phyloP scores from a whole-genome alignment of 2,113 vertebrate species.

The Rostratula benghalensis region DNA sequence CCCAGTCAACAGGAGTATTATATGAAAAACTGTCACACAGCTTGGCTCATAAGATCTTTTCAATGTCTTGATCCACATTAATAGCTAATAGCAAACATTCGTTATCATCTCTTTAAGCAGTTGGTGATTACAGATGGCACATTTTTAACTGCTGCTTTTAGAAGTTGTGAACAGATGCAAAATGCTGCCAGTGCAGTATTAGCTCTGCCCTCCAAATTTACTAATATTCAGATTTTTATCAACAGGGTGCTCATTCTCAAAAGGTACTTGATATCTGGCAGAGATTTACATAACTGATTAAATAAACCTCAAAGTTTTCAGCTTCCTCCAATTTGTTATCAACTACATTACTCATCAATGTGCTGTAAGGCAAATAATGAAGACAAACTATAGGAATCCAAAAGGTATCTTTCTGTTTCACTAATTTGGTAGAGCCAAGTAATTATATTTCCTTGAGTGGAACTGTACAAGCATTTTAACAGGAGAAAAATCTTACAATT shows the following conservation, averaged over 20 bases:
- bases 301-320: neutral
- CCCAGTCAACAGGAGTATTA: neutral
- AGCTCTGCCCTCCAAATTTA: neutral
- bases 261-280: neutral
- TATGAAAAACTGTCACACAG: neutral
- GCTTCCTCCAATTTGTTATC: neutral
- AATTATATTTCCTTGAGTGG: neutral
- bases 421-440: neutral
- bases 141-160: constrained; percentile 14
- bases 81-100: neutral
- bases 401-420: neutral
- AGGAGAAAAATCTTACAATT: neutral
- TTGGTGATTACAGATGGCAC: constrained; percentile 31
- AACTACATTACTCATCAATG: neutral
- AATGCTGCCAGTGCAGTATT: neutral
- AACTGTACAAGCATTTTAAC: neutral
- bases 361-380: neutral
- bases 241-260: neutral
- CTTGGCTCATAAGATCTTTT: neutral
- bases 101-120: neutral
- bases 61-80: neutral
- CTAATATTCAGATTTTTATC: neutral
- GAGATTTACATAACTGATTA: neutral
- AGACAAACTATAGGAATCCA: neutral
- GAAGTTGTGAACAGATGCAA: constrained; percentile 3